A percentile compares a stretch with the other conserved stretches of the same genome.
Conservation (phyloP, 1,140 invertebrate species). For the Phymastichus coffea region DNA sequence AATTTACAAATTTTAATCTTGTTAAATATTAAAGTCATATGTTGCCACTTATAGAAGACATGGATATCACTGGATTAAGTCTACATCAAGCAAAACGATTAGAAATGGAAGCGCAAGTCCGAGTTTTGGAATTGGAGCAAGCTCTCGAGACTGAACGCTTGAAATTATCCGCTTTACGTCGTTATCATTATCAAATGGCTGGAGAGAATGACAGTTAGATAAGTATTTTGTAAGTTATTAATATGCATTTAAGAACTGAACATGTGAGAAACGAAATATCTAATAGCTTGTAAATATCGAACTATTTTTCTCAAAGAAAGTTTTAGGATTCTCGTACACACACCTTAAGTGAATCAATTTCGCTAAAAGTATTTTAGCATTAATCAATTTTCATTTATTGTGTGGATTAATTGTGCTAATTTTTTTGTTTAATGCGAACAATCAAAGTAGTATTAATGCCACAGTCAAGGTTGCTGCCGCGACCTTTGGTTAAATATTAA, state of each 20-base stretch:
- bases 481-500: no score
- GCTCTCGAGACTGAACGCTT: slow-evolving; percentile 85
- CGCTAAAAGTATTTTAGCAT: neutral
- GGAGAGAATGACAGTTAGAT: slow-evolving; percentile 55
- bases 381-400: no score
- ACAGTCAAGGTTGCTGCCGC: no score
- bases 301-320: neutral
- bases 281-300: slow-evolving; percentile 17
- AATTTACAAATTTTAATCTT: no score
- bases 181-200: slow-evolving; percentile 90
- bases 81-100: slow-evolving; percentile 91
- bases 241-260: neutral
- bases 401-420: no score
- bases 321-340: neutral
- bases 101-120: slow-evolving; percentile 94
- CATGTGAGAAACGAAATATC: neutral
- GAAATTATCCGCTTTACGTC: slow-evolving; percentile 79
- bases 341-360: neutral
- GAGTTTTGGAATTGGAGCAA: slow-evolving; percentile 89
- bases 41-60: slow-evolving; percentile 72
- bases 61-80: slow-evolving; percentile 86
- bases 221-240: neutral
- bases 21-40: no score
- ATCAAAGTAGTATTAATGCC: no score
- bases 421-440: no score